phyloP scores from a whole-genome alignment of 2,113 vertebrate species.

The Oophaga pumilio region DNA sequence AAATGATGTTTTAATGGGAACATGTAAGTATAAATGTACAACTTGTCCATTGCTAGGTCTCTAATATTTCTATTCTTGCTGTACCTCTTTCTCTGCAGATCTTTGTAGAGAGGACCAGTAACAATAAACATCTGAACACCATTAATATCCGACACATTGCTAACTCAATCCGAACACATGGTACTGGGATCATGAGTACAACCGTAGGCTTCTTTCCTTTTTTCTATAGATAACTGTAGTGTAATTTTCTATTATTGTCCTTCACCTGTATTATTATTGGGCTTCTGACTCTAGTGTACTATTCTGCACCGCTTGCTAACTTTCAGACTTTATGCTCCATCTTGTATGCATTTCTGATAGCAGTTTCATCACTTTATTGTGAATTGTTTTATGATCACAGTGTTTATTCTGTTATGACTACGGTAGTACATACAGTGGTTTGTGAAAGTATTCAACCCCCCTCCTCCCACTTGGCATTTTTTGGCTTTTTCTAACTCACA shows the following conservation, averaged over 20 bases:
- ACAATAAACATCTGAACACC: conserved; percentile 98
- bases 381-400: too few relatives aligned
- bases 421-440: too few relatives aligned
- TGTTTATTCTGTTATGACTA: too few relatives aligned
- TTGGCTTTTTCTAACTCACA: too few relatives aligned
- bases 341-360: too few relatives aligned
- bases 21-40: background rate
- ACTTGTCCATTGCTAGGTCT: background rate
- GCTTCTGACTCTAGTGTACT: too few relatives aligned
- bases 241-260: background rate
- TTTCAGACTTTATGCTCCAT: too few relatives aligned
- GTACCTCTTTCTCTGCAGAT: conserved; percentile 76
- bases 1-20: background rate
- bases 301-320: too few relatives aligned
- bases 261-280: too few relatives aligned
- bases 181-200: conserved; percentile 98
- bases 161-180: conserved; percentile 97
- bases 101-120: conserved; percentile 96
- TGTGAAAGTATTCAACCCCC: too few relatives aligned
- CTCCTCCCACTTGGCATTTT: too few relatives aligned
- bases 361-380: too few relatives aligned
- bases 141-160: conserved; percentile 98
- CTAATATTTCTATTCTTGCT: background rate
- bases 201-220: conserved; percentile 77
- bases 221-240: background rate